Conservation (phyloP, 2,113 vertebrate genomes). For the Geococcyx californianus region DNA sequence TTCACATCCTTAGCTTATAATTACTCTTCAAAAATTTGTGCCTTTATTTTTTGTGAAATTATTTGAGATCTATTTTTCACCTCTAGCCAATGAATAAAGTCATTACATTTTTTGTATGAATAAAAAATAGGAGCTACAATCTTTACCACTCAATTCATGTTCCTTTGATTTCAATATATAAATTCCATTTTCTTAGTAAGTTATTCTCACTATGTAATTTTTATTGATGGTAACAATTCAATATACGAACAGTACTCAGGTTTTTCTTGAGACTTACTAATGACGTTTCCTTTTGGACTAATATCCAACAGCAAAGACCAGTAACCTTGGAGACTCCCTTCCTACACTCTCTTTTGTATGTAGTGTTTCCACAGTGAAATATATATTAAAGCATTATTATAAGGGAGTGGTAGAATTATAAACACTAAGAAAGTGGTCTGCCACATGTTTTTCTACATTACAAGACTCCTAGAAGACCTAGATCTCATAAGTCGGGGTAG, state of each 20-base stretch:
- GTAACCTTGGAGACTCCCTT: not conserved
- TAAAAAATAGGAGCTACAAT: not conserved
- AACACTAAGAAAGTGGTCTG: not conserved
- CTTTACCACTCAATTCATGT: not conserved
- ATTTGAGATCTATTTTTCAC: not conserved
- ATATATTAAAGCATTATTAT: too few relatives aligned
- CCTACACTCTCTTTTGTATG: not conserved
- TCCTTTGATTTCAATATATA: not conserved
- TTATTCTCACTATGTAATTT: not conserved
- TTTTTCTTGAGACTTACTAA: not conserved
- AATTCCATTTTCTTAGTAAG: not conserved
- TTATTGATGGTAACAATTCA: not conserved
- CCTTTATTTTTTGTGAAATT: not conserved
- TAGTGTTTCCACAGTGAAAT: not conserved
- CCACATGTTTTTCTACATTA: not conserved
- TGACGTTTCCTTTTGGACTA: not conserved
- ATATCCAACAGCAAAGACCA: not conserved
- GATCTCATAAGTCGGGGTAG: not conserved
- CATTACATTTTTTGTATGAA: not conserved
- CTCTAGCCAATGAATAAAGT: not conserved
- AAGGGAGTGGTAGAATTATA: too few relatives aligned
- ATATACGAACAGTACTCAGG: not conserved
- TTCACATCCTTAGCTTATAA: not conserved
- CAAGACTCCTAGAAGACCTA: not conserved
- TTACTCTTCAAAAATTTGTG: not conserved